Evolutionary conservation across 35 echinoderm and acorn worm species (phyloP), one percentile per base, ranked within the genome.

Genomic region (Apostichopus californicus): DNA sequence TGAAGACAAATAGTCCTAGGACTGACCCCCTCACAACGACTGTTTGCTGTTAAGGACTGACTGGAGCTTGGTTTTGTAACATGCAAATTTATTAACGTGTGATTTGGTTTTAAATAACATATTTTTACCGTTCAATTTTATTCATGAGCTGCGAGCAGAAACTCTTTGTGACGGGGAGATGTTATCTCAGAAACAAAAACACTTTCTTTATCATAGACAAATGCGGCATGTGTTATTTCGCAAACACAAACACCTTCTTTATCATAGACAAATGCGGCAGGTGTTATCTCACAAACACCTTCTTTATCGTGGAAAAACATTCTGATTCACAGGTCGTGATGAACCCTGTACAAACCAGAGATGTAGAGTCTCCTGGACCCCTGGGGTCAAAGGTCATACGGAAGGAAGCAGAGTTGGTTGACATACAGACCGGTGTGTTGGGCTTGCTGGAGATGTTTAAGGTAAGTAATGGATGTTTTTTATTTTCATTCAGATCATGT

Each of bases 371-470:
- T 14, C 21, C 26, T 52, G 65, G 72, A 60, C 61, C 81, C 0
- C 68, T 81, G 6, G 91, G 56, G n/a, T 22, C 54, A 46, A 71
- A 17, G 18, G 70, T 77, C 25, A 65, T 57, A 6, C 17, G 26
- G 20, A 82, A 91, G 8, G 94, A 98, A 57, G 58, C 65, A 13
- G 93, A 98, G 9, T 77, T 98, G 53, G 86, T 93, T 61, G 96
- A 98, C 24, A 93, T 98, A 80, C 93, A 92, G 61, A 95, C 94
- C 20, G 96, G 92, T 56, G 92, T 92, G 17, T 55, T 87, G 57
- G 94, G 96, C 5, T 77, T 98, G 25, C 79, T 98, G 77, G 94
- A 98, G 56, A 53, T 98, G 12, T 95, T 98, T 25, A 98, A 83
- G 92, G 96, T 95, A 71, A 87, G 93, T 68, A 55, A 25, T 46